These are phyloP conservation scores for Anthopleura xanthogrammica DNA, from an alignment of 92 coral and sea anemone species.

Conservation along the genomic window DNA sequence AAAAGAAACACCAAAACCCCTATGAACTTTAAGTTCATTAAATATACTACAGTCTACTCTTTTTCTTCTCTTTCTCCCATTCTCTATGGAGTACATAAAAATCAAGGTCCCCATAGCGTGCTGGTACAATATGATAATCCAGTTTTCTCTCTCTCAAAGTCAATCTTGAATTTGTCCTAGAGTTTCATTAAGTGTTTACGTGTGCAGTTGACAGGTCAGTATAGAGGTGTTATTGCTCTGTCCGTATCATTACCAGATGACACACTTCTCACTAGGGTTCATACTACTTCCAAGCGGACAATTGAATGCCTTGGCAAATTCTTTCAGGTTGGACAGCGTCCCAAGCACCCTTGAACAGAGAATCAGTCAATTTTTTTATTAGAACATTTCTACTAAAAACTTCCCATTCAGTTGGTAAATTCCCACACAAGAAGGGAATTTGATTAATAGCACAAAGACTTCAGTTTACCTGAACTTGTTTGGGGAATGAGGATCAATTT, in stretches of 20 bases:
- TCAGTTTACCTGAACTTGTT: slow-evolving; percentile 69
- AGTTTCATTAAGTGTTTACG: background rate
- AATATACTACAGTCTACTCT: too few relatives aligned
- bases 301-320: slow-evolving; percentile 61
- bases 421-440: background rate
- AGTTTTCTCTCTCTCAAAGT: too few relatives aligned
- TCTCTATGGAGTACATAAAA: too few relatives aligned
- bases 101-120: too few relatives aligned
- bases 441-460: background rate
- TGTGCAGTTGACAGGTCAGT: background rate
- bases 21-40: too few relatives aligned
- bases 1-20: too few relatives aligned
- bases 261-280: slow-evolving; percentile 70
- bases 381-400: too few relatives aligned
- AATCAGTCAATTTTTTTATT: background rate
- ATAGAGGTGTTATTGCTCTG: background rate
- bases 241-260: slow-evolving; percentile 46
- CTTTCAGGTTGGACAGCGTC: slow-evolving; percentile 48
- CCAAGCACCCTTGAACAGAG: slow-evolving; percentile 61
- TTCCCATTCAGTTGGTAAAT: background rate
- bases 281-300: slow-evolving; percentile 59
- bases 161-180: background rate
- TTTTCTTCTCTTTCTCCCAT: too few relatives aligned
- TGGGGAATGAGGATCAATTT: slow-evolving; percentile 76
- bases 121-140: too few relatives aligned